A percentile compares a stretch with the other conserved stretches of the same genome.
Evolutionary conservation across 1,140 invertebrate genomes (phyloP).

Genomic region (Drosophila pseudoobscura): DNA sequence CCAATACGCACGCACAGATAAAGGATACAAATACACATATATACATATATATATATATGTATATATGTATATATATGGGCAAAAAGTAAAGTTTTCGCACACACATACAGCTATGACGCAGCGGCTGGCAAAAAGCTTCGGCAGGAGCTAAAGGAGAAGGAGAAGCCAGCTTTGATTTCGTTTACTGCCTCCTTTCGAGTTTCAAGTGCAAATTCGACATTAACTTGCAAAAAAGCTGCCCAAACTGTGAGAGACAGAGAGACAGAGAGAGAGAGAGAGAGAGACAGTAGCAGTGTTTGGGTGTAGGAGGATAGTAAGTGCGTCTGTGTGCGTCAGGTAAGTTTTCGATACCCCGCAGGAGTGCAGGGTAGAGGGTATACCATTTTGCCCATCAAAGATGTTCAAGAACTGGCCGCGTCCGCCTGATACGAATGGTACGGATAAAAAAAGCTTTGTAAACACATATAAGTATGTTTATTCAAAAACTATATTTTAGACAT

Average conservation of each 20-base stretch:
- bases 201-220: conserved; percentile 78
- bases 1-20: conserved; percentile 72
- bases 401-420: too few relatives aligned
- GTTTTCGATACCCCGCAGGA: too few relatives aligned
- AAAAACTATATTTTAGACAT: too few relatives aligned
- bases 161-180: conserved; percentile 55
- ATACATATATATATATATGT: neutral
- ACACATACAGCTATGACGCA: conserved; percentile 57
- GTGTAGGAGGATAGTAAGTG: too few relatives aligned
- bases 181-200: conserved; percentile 50
- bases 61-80: conserved; percentile 31
- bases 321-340: too few relatives aligned
- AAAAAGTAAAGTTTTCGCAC: conserved; percentile 75
- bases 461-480: too few relatives aligned
- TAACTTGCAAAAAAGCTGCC: conserved; percentile 50
- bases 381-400: too few relatives aligned
- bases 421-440: too few relatives aligned
- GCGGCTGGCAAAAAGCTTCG: conserved; percentile 69
- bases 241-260: too few relatives aligned
- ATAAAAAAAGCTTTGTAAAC: too few relatives aligned
- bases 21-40: conserved; percentile 30
- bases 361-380: too few relatives aligned
- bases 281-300: too few relatives aligned
- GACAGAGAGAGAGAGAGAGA: neutral
- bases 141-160: conserved; percentile 20